Evolutionary conservation across 2,797 vertebrate genomes (phyloP), one percentile per base, ranked within the genome.

Genomic region (Pseudotriccus pelzelni): DNA sequence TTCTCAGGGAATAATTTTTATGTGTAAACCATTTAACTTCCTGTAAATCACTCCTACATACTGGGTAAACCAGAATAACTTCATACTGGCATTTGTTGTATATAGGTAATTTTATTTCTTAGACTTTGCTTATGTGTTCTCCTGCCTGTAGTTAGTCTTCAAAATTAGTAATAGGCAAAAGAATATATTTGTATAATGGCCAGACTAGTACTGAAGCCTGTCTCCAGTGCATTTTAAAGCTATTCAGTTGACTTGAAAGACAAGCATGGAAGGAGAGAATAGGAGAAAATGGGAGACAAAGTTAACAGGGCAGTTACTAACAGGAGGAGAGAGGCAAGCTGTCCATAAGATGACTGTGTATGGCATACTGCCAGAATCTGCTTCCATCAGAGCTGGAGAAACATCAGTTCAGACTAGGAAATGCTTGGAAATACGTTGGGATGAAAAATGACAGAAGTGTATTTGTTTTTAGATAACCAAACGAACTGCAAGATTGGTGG

Each of bases 401-500:
- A 43, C 23, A 46, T 60, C 44, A 27, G 37, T 43, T 72, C 66
- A 32, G 36, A 25, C 43, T 64, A 23, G 66, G 30, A 75, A 39
- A 22, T 43, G 55, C 34, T 59, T 60, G 50, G 44, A 60, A 66
- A 41, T 50, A 22, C 50, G 1, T 41, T 84, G 49, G 44, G 43
- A 44, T 79, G 43, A 17, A 10, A 62, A 60, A 27, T 21, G 7
- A 32, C 14, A 13, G 3, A 6, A 6, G 1, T 3, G 5, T 14
- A 1, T 8, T 86, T 59, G 73, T 36, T 94, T 96, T 19, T 67
- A 99, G 99, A 97, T 99, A 93, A 98, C 98, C 16, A 92, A 69
- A 15, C 98, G 99, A 24, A 99, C 99, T 0, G 99, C 99, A 7
- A 98, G 97, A 14, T 78, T 99, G 90, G 99, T 99, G 92, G 99